These are phyloP conservation scores for Sander vitreus DNA, from an alignment of 2,113 vertebrate species.

Conservation along the genomic window DNA sequence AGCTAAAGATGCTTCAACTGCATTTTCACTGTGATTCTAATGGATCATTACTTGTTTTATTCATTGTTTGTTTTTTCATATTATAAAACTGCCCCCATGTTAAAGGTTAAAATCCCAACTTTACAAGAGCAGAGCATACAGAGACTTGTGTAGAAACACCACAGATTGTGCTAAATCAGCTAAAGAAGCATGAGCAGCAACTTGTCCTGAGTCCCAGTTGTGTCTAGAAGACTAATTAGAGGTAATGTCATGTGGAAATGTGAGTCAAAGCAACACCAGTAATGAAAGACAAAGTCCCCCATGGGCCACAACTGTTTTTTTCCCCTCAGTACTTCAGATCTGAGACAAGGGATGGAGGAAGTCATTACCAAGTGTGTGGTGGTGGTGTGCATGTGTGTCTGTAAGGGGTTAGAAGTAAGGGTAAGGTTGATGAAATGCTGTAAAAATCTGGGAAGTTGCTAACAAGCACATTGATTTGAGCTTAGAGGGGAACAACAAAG, in stretches of 20 bases:
- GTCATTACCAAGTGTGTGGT: constrained; percentile 42
- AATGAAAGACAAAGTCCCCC: constrained; percentile 35
- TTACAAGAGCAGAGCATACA: background rate
- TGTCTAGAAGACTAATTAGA: constrained; percentile 52
- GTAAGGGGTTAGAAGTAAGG: constrained; percentile 18
- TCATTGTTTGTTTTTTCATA: background rate
- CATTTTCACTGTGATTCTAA: background rate
- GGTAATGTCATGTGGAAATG: constrained; percentile 24
- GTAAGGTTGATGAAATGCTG: constrained; percentile 60
- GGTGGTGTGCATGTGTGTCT: constrained; percentile 33
- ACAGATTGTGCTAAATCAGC: constrained; percentile 38
- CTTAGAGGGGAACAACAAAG: constrained; percentile 39
- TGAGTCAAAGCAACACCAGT: constrained; percentile 39
- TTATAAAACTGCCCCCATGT: background rate
- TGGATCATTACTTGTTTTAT: background rate
- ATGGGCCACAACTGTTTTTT: constrained; percentile 8
- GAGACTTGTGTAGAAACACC: background rate
- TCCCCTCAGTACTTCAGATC: constrained; percentile 1
- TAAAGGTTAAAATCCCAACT: background rate
- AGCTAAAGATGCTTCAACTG: background rate
- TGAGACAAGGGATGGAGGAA: constrained; percentile 44
- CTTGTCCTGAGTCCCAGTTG: constrained; percentile 25
- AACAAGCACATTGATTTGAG: constrained; percentile 70
- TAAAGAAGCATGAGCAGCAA: background rate
- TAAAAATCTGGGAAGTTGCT: constrained; percentile 59